Evolutionary conservation across 1,140 invertebrate genomes (phyloP).

Genomic region (Ips typographus): DNA sequence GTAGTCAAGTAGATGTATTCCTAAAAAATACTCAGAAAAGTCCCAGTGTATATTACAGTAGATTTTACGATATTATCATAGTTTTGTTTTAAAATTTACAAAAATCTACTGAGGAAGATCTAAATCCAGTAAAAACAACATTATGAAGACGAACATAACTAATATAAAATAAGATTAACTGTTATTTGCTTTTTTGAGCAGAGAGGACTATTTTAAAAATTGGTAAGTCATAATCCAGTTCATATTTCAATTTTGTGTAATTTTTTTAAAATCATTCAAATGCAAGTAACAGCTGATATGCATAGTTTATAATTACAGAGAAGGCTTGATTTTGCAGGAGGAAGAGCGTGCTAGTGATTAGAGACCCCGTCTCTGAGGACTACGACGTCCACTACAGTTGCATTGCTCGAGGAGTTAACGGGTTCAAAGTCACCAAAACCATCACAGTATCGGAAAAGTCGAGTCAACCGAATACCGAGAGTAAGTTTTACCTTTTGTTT

Average conservation of each 20-base stretch:
- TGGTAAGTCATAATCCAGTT: not conserved
- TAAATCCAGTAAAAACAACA: no score
- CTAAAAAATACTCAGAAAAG: no score
- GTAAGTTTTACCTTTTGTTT: not conserved
- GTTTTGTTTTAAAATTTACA: no score
- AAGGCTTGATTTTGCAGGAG: conserved; percentile 43
- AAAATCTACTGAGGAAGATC: no score
- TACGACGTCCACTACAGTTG: conserved; percentile 44
- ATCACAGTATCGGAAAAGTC: not conserved
- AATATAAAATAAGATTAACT: no score
- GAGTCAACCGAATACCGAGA: conserved; percentile 15
- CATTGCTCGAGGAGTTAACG: conserved; percentile 38
- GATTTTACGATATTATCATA: not conserved
- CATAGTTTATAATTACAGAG: conserved; percentile 38
- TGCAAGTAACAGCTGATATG: conserved; percentile 7
- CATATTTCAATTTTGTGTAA: no score
- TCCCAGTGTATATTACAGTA: not conserved
- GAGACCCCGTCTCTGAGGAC: conserved; percentile 23
- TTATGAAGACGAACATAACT: no score
- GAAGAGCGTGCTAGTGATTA: conserved; percentile 44
- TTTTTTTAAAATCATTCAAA: not conserved
- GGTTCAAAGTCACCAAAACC: conserved; percentile 10
- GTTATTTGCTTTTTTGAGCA: no score
- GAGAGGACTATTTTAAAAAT: not conserved
- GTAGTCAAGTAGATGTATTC: conserved; percentile 20